Conservation (phyloP, 2,113 vertebrate genomes). For the Epinephelus cyanopodus region DNA sequence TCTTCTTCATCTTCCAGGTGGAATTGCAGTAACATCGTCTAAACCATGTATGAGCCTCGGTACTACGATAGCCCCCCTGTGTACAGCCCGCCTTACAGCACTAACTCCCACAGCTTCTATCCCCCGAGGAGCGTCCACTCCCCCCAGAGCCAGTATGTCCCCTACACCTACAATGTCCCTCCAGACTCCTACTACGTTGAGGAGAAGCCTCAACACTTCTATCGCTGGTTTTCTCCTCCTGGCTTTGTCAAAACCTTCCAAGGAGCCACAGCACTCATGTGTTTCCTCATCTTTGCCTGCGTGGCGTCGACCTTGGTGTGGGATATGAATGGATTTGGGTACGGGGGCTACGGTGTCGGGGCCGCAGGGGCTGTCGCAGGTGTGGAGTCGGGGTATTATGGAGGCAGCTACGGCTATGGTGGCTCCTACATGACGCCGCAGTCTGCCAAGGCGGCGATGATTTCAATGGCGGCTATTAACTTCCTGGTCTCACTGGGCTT, state of each 20-base stretch:
- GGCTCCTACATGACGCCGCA: slow-evolving; percentile 86
- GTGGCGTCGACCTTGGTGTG: slow-evolving; percentile 91
- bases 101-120: slow-evolving; percentile 71
- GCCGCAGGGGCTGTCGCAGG: slow-evolving; percentile 38
- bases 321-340: slow-evolving; percentile 84
- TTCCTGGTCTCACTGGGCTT: slow-evolving; percentile 87
- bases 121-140: slow-evolving; percentile 67
- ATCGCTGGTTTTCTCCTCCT: slow-evolving; percentile 88
- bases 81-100: slow-evolving; percentile 81
- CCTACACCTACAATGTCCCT: slow-evolving; percentile 60
- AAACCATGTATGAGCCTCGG: slow-evolving; percentile 80
- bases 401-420: slow-evolving; percentile 81
- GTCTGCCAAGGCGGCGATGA: slow-evolving; percentile 89
- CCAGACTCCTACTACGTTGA: slow-evolving; percentile 80
- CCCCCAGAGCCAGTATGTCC: slow-evolving; percentile 66
- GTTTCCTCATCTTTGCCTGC: slow-evolving; percentile 88
- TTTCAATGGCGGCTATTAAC: slow-evolving; percentile 87
- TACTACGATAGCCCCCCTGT: slow-evolving; percentile 78
- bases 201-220: slow-evolving; percentile 86
- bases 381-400: slow-evolving; percentile 78
- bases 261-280: slow-evolving; percentile 80
- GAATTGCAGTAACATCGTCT: background rate
- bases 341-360: slow-evolving; percentile 62
- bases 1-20: slow-evolving; percentile 35
- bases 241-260: slow-evolving; percentile 86